Base-by-base conservation (phyloP, 2,797 vertebrate genomes). In the Argentina silus region DNA sequence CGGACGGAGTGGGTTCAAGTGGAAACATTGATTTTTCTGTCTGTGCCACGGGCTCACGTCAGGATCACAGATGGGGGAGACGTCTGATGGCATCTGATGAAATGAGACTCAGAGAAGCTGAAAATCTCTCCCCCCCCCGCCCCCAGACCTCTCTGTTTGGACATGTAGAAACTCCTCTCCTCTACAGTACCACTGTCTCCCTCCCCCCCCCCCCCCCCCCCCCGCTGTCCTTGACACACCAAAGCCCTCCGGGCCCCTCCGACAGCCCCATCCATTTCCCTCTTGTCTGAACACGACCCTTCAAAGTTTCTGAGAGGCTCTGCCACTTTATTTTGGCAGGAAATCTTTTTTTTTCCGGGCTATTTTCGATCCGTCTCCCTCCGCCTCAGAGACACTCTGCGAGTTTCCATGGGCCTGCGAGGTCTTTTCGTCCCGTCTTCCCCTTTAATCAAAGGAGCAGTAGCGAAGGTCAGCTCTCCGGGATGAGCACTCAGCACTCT, bases 281-380 rank as follows among this genome's bases (percentile, higher is more conserved):
- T 42, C 23, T 23, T 72, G n/a, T 60, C 70, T 78, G 74, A 53
- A 6, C 27, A 14, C 56, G 70, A 6, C 64, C 79, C 61, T 81
- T 82, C 72, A 78, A 79, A 73, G 66, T 72, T 76, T 67, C n/a
- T 78, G 47, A 15, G 17, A 9, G n/a, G 57, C 51, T 82, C 27
- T 66, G 47, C 70, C 66, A 44, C 70, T 85, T 83, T 77, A 51
- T 63, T 86, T 78, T 81, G 82, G 78, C 83, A 78, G 79, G 57
- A 79, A 73, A 76, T 77, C 72, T 45, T 69, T 67, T 75, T n/a
- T 57, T 21, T 56, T 6, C 76, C 69, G 72, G 51, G 19, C 45
- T 4, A 74, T 75, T 72, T 74, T 76, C 27, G 0, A 74, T 68
- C 43, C 36, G 12, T 70, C 61, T 59, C 15, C 78, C 77, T 83